Evolutionary conservation across 1,140 invertebrate species (phyloP), one percentile per base, ranked within the genome.

Genomic region (Asobara japonica): DNA sequence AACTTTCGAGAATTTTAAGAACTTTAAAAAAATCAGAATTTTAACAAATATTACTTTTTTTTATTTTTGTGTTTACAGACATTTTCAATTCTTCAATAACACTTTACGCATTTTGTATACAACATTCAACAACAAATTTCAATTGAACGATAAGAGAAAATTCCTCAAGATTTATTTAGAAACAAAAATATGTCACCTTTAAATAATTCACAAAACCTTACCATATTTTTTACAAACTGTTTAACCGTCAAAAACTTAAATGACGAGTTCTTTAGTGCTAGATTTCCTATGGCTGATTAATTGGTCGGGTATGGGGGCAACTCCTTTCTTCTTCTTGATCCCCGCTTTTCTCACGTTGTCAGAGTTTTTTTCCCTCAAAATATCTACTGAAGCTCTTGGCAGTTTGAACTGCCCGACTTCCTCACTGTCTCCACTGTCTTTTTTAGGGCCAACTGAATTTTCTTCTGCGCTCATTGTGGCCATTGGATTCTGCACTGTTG

Each of bases 241-340:
- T 61, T 33, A 10, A 16, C 29, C 33, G 29, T 31, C 7, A 11
- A 38, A n/a, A 18, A 31, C 11, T 60, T 56, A 56, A 56, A 56
- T 56, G 2, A 27, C 51, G 3, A 56, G 2, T 56, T 56, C 51
- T 20, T n/a, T 51, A 25, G 18, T 22, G 8, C 11, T 11, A 25
- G 51, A 56, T 56, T 3, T 56, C 22, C 51, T 10, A 25, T 10
- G 6, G 18, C 22, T 22, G 6, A 33, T 45, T 22, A 27, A n/a
- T n/a, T n/a, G n/a, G n/a, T 25, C 20, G 10, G 74, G 74, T 11
- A 69, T 20, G n/a, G 72, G 76, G 18, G 68, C 73, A 25, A 45
- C 33, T 18, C 33, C 71, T 31, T 74, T 74, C 29, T 73, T 76
- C 62, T 62, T 77, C 31, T 60, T 77, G 38, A 68, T 69, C 25